phyloP scores from a whole-genome alignment of 1,140 invertebrate genomes.

The Drosophila simulans region DNA sequence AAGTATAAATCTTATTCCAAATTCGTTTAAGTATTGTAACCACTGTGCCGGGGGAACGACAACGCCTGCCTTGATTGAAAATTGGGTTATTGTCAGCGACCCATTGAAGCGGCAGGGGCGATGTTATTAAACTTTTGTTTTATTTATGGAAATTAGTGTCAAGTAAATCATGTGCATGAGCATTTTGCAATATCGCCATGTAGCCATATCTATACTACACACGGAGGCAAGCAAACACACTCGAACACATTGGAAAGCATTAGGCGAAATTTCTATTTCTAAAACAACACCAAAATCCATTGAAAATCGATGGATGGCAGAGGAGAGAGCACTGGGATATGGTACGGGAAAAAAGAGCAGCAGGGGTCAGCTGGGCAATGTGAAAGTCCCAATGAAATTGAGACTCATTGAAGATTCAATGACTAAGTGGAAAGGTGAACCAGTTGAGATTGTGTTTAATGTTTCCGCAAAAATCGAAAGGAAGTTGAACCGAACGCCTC shows the following conservation, averaged over 20 bases:
- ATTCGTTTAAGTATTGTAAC: neutral
- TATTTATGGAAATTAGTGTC: conserved; percentile 83
- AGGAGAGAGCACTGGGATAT: conserved; percentile 12
- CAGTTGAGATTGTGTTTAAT: conserved; percentile 48
- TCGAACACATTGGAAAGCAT: conserved; percentile 33
- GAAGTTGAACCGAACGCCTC: conserved; percentile 51
- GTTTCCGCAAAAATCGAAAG: conserved; percentile 65
- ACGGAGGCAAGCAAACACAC: conserved; percentile 15
- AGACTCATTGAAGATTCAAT: conserved; percentile 60
- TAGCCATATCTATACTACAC: conserved; percentile 3
- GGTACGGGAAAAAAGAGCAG: conserved; percentile 3
- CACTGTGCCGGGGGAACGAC: conserved; percentile 30
- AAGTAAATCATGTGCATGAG: conserved; percentile 79
- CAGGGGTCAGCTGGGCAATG: conserved; percentile 46
- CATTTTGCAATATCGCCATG: conserved; percentile 40
- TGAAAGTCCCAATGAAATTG: conserved; percentile 52
- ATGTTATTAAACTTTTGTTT: conserved; percentile 75
- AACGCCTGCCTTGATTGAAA: conserved; percentile 67
- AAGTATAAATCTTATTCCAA: neutral
- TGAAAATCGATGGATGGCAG: conserved; percentile 50
- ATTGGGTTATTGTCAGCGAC: conserved; percentile 79
- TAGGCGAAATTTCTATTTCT: conserved; percentile 54
- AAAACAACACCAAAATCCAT: conserved; percentile 27
- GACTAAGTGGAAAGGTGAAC: conserved; percentile 65
- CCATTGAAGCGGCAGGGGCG: conserved; percentile 40